phyloP scores from a whole-genome alignment of 2,113 vertebrate species.

The Spheniscus mendiculus region DNA sequence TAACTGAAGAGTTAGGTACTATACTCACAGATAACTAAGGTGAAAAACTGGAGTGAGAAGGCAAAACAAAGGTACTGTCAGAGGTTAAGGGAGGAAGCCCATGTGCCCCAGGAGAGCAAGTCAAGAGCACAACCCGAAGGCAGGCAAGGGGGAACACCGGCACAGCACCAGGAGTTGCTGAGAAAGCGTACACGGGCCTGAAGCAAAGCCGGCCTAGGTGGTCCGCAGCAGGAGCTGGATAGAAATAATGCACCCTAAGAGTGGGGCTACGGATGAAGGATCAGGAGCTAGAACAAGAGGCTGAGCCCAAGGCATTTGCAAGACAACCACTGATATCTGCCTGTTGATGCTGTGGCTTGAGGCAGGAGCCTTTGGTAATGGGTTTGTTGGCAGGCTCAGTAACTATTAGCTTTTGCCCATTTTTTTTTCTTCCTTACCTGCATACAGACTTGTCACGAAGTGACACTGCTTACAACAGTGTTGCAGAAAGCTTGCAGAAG shows the following conservation, averaged over 20 bases:
- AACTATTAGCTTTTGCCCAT: neutral
- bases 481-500: neutral
- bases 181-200: rapidly evolving
- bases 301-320: neutral
- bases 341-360: neutral
- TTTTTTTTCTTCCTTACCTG: neutral
- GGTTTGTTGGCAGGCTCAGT: neutral
- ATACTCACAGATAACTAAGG: neutral
- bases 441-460: neutral
- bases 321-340: neutral
- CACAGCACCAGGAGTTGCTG: rapidly evolving
- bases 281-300: neutral
- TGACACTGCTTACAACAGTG: neutral
- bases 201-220: neutral
- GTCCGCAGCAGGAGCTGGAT: neutral
- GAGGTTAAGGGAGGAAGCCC: neutral
- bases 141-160: neutral
- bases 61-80: neutral
- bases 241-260: neutral
- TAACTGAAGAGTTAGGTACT: neutral
- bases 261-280: neutral
- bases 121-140: neutral
- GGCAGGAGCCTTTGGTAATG: neutral
- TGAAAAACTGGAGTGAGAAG: neutral
- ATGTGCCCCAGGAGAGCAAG: neutral